Base-by-base conservation (phyloP, 1,140 invertebrate species). In the Neodiprion pinetum region DNA sequence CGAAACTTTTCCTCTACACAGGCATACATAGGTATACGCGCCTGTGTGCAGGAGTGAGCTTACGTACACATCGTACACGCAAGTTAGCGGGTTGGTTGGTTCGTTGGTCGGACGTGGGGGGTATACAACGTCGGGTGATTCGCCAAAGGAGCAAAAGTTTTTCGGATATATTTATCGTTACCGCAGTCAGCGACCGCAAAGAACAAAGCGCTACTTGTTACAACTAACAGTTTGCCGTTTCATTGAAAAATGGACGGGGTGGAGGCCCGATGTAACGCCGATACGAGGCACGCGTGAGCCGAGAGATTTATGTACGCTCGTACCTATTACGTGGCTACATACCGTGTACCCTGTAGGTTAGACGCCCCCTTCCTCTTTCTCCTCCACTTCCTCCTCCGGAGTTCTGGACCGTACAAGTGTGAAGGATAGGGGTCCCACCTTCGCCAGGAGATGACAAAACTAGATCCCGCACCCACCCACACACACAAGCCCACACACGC, bases 121-220 rank as follows among this genome's bases (percentile, higher is more conserved):
- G 28, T 40, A 9, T 61, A 61, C n/a, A 61, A 7, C 53, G 4
- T 9, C n/a, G n/a, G 53, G 53, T 61, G 53, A 14, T 61, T 61
- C 7, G n/a, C 53, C 53, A 61, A 12, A 61, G 53, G 9, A 61
- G 11, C 28, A 61, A 61, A 61, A 61, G 11, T 61, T 61, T 61
- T 5, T 61, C 28, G 11, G 53, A 61, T 61, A 14, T 61, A 61
- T 61, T 61, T 61, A 11, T 40, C 28, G 28, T 40, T 40, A 40
- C 28, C 28, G 28, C 53, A 61, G 53, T 61, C 53, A 61, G 11
- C 53, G 53, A 61, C 53, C 53, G n/a, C 7, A 4, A 11, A 61
- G 53, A 61, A 61, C 8, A 61, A 61, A 61, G 53, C 53, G 53
- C 53, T 61, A 61, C n/a, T 61, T 61, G 53, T 61, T 61, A 61